Base-by-base conservation (phyloP, 2,797 vertebrate genomes). In the Lerista edwardsae region DNA sequence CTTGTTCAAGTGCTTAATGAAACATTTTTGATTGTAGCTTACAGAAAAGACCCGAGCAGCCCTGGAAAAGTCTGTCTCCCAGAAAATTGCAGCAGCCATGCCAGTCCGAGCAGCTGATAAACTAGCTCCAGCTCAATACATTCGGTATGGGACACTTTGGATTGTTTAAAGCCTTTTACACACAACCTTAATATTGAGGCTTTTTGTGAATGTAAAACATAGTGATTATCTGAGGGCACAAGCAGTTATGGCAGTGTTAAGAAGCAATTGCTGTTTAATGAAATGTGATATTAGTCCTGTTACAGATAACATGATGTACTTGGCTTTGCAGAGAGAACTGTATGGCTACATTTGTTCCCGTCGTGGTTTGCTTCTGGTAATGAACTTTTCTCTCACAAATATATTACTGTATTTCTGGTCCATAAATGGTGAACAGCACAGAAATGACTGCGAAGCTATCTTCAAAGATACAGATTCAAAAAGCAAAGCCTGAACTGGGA, bases 11-110 rank as follows among this genome's bases (percentile, higher is more conserved):
- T 80, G 41, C 59, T 81, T 77, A 75, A 14, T 87, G 17, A 62
- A 59, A 1, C 88, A 15, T 91, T 81, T 94, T 74, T 94, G 62
- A 59, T 91, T 91, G 90, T 92, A 99, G 99, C 96, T 99, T 86
- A 99, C 98, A 80, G 99, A 99, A 90, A 99, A 99, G 94, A 99
- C 99, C 1, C 97, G 98, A 41, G 94, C 96, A 75, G 98, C 99
- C 57, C 95, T 99, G 91, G 97, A 98, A 74, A 99, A 99, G 89
- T 98, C 97, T 12, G 98, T 99, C 5, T 99, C 98, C 0, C 98
- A 99, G 83, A 99, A 99, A 94, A 98, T 99, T 3, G 98, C 98
- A 3, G 98, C 99, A 29, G 98, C 98, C 86, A 99, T 99, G 99
- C 99, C 99, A 15, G 99, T 99, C 73, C 96, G 98, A 93, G 98